Evolutionary conservation across 2,113 vertebrate genomes (phyloP), one percentile per base, ranked within the genome.

Genomic region (Rhinolophus sinicus): DNA sequence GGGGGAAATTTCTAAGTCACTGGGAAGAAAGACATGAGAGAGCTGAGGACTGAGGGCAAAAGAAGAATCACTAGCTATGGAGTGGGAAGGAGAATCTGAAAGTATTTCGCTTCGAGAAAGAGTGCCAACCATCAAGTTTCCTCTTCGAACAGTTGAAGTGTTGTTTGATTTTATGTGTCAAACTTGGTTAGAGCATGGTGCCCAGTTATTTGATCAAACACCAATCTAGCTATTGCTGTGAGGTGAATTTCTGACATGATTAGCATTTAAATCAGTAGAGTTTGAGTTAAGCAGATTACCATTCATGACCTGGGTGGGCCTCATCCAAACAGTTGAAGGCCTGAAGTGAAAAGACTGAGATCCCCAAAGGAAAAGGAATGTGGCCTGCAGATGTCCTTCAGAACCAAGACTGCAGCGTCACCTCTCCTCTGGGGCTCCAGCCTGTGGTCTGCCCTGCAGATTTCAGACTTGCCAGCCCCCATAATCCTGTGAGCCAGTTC

Each of bases 11-110:
- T 76, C 56, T 54, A 58, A 44, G 30, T 62, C 11, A 72, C 19
- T 90, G n/a, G 44, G 19, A 76, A 95, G 64, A 86, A 91, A 94
- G 52, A 47, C 21, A 13, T 2, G 13, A 92, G 26, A 70, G 28
- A 80, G 52, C 44, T 50, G 58, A 52, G 8, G 38, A 30, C 15
- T 47, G 19, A 81, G 92, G 88, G 44, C 22, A 24, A 92, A 70
- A 64, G 11, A 67, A 75, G n/a, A 33, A 13, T 30, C 54, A 7
- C 30, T 40, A 11, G 13, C 69, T 9, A 33, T 2, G 8, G 38
- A 18, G 15, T n/a, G 22, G 28, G 58, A 47, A 56, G 13, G 60
- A 76, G 65, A 58, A 54, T 9, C 35, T 50, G 44, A 77, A 65
- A 52, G 64, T 18, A 38, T 78, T 44, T 56, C 28, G n/a, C 10